phyloP scores from a whole-genome alignment of 1,140 invertebrate species.

The Teleopsis dalmanni region DNA sequence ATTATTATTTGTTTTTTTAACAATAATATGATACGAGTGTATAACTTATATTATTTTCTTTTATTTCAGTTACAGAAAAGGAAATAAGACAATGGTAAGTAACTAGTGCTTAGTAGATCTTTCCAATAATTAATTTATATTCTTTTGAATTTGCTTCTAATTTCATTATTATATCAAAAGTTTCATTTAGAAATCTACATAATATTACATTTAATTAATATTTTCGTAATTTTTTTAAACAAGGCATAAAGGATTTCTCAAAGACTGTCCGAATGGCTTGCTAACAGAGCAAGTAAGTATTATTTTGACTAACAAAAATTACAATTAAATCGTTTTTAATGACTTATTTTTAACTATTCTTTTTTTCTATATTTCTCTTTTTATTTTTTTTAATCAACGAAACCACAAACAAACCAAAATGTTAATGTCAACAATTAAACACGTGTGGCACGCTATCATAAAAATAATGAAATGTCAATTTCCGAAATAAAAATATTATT shows the following conservation, averaged over 20 bases:
- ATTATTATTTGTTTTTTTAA: too few relatives aligned
- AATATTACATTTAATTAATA: neutral
- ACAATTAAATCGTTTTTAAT: neutral
- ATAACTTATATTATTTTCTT: slow-evolving; percentile 7
- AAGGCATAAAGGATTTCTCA: slow-evolving; percentile 91
- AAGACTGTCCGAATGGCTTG: slow-evolving; percentile 86
- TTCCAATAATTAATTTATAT: too few relatives aligned
- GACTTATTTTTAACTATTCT: neutral
- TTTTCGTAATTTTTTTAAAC: neutral
- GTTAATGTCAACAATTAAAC: too few relatives aligned
- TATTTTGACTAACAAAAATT: neutral
- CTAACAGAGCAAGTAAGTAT: slow-evolving; percentile 81
- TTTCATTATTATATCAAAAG: neutral
- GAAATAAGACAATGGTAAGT: slow-evolving; percentile 79
- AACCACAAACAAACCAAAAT: too few relatives aligned
- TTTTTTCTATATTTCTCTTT: neutral
- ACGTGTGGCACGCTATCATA: too few relatives aligned
- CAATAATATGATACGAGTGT: too few relatives aligned
- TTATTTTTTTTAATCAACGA: neutral
- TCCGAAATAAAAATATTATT: too few relatives aligned
- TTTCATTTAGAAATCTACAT: neutral
- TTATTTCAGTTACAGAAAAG: slow-evolving; percentile 69
- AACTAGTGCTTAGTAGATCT: too few relatives aligned
- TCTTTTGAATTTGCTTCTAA: neutral
- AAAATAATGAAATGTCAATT: too few relatives aligned